Base-by-base conservation (phyloP, 2,888 invertebrate species). In the Agriotes lineatus region DNA sequence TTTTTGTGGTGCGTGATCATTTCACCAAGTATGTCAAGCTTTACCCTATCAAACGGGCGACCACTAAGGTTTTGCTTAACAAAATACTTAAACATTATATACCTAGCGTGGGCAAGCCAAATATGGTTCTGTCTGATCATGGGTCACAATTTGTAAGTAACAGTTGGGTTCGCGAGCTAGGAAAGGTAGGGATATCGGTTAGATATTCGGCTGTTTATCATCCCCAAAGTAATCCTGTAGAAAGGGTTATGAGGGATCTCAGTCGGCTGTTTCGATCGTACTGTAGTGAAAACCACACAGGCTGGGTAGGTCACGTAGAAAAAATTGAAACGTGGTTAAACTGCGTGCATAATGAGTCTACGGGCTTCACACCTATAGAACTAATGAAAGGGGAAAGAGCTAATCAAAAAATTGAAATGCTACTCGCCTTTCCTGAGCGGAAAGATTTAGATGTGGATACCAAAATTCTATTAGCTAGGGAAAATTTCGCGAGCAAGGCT, bases 41-140 rank as follows among this genome's bases (percentile, higher is more conserved):
- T 1, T 39, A 57, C 14, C 57, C 57, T 0, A 57, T 57, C n/a
- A 37, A 39, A 18, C 37, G 12, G 6, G 39, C 57, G 7, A 57
- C n/a, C 16, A 14, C 62, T 0, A 37, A n/a, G 16, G 14, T 18
- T 0, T 25, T 54, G 19, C 10, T 44, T 12, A 54, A 42, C 7
- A 63, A 54, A 18, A 7, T 63, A 1, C 1, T 44, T n/a, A 39
- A 54, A 1, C 22, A 63, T 25, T 63, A 19, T 22, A 30, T 63
- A 30, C 18, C 42, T 4, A 54, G 16, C 1, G 18, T 25, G 3
- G 54, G 54, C 0, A 42, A 25, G 16, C 42, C 54, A 5, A 22
- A n/a, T 10, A 42, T 16, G 9, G 5, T 63, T 14, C 12, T 64
- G 45, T 64, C 56, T 2, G 42, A 64, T 33, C 52, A 64, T n/a